Base-by-base conservation (phyloP, 2,113 vertebrate genomes). In the Triplophysa rosa region DNA sequence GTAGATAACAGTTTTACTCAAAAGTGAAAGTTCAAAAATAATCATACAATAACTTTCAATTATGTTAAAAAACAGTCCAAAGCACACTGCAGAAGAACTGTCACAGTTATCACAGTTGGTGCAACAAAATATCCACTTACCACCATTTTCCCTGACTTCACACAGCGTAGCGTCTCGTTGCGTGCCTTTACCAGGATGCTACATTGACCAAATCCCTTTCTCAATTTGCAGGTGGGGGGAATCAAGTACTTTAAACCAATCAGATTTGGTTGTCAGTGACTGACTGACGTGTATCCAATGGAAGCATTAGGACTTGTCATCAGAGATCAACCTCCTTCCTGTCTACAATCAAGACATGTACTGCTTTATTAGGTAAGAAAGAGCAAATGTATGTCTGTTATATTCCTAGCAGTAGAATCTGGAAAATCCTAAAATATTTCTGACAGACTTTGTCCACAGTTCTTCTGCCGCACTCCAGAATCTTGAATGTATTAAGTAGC, bases 281-380 rank as follows among this genome's bases (percentile, higher is more conserved):
- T 69, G 70, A 82, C n/a, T 71, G 71, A 67, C 16, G 37, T 29
- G 76, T 52, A 72, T 29, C 16, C n/a, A 1, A 12, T 21, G 47
- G 54, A 24, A 49, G 73, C 40, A 84, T 83, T 77, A 80, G 78
- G 67, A 37, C 33, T 37, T 37, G 5, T 37, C 33, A 37, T 71
- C 77, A 69, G 78, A 83, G 72, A 77, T 83, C 82, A 80, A 62
- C 45, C 66, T 58, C 52, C 47, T 78, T 74, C 56, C 63, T 56
- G 29, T 61, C 69, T n/a, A 21, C 42, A 47, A 10, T 52, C 61
- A 14, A 62, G 29, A 69, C 12, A 23, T 65, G 29, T n/a, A 12
- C 1, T 62, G 16, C 19, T 8, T 54, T 70, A 4, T 49, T 14
- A 63, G 23, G 12, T 49, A 54, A 33, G 67, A 54, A 2, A 17